These are phyloP conservation scores for Danaus melanippus DNA, from an alignment of 1,140 invertebrate genomes.

Conservation along the genomic window DNA sequence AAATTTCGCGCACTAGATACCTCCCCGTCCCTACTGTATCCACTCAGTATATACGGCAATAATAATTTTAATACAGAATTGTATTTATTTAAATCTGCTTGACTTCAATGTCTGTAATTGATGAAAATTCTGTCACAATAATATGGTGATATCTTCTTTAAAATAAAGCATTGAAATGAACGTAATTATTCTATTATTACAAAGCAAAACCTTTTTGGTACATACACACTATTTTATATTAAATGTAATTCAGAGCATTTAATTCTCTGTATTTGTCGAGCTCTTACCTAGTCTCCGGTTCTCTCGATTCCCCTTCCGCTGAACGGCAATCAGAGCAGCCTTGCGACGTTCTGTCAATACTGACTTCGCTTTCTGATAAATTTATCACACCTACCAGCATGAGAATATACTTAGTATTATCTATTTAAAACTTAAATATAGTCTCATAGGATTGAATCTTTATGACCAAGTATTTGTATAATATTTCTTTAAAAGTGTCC, in stretches of 20 bases:
- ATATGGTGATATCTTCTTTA: too few species aligned
- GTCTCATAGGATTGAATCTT: too few species aligned
- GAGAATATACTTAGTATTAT: too few species aligned
- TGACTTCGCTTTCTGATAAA: conserved; percentile 61
- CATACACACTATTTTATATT: conserved; percentile 9
- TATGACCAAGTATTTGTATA: conserved; percentile 17
- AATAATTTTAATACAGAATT: too few species aligned
- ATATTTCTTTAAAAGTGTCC: conserved; percentile 51
- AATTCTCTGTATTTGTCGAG: conserved; percentile 15
- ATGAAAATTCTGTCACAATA: too few species aligned
- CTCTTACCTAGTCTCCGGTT: conserved; percentile 49
- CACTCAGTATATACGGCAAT: conserved; percentile 36
- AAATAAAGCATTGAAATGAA: too few species aligned
- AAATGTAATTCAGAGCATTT: conserved; percentile 2
- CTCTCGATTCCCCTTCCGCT: conserved; percentile 53
- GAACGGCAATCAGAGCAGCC: conserved; percentile 62
- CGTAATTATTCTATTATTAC: too few species aligned
- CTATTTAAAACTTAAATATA: too few species aligned
- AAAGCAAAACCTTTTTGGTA: conserved; percentile 6
- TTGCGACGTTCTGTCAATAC: conserved; percentile 65
- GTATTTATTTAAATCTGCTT: too few species aligned
- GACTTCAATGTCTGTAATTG: too few species aligned
- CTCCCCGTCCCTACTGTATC: conserved; percentile 19
- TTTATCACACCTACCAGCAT: conserved; percentile 45
- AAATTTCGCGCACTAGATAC: conserved; percentile 47